These are phyloP conservation scores for Psettodes erumei DNA, from an alignment of 2,113 vertebrate species.

Conservation along the genomic window DNA sequence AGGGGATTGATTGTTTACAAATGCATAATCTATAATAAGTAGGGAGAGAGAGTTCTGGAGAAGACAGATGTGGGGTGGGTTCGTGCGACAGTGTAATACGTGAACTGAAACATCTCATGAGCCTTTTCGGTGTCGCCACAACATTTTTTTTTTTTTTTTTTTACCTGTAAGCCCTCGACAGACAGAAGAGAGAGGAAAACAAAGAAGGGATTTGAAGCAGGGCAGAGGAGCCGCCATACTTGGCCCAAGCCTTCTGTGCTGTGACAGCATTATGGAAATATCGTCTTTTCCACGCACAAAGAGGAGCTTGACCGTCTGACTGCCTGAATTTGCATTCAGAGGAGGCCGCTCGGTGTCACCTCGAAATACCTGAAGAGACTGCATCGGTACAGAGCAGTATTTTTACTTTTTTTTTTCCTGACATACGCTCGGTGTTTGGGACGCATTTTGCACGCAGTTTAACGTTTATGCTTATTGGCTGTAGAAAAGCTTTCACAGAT, in stretches of 20 bases:
- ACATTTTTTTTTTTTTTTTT: background rate
- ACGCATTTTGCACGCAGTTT: slow-evolving; percentile 24
- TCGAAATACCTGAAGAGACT: slow-evolving; percentile 37
- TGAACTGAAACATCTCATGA: slow-evolving; percentile 4
- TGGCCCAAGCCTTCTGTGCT: slow-evolving; percentile 62
- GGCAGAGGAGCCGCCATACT: slow-evolving; percentile 34
- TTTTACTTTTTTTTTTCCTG: slow-evolving; percentile 33
- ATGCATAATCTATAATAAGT: slow-evolving; percentile 46
- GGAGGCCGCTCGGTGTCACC: slow-evolving; percentile 37
- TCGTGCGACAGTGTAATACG: background rate
- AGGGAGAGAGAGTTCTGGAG: background rate
- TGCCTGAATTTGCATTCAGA: slow-evolving; percentile 70
- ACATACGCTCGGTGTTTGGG: slow-evolving; percentile 27
- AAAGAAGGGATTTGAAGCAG: slow-evolving; percentile 54
- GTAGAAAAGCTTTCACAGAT: slow-evolving; percentile 42
- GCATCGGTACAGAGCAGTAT: slow-evolving; percentile 21
- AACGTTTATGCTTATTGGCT: slow-evolving; percentile 25
- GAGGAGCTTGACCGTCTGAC: slow-evolving; percentile 70
- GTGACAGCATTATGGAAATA: slow-evolving; percentile 81
- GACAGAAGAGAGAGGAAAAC: slow-evolving; percentile 24
- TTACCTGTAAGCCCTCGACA: slow-evolving; percentile 5
- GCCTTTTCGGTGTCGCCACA: background rate
- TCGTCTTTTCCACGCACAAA: slow-evolving; percentile 51
- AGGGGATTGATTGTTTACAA: slow-evolving; percentile 35
- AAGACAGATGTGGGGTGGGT: slow-evolving; percentile 22